A percentile compares a stretch with the other conserved stretches of the same genome.
These are phyloP conservation scores for Mycteria americana DNA, from an alignment of 2,797 vertebrate genomes.

Conservation along the genomic window DNA sequence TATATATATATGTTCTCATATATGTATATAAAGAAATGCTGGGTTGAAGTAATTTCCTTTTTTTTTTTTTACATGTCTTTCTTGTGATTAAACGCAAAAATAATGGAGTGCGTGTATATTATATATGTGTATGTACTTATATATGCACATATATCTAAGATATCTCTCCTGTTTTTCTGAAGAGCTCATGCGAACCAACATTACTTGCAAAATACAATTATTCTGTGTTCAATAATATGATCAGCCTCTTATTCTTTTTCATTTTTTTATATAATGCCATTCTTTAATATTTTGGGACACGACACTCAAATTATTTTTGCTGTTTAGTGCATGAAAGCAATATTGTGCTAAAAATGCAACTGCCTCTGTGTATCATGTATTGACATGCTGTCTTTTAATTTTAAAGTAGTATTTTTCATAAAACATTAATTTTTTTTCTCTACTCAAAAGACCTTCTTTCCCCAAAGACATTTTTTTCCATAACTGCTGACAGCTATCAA, in stretches of 20 bases:
- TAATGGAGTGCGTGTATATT: not conserved
- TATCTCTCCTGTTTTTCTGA: not conserved
- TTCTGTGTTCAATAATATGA: not conserved
- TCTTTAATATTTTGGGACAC: not conserved
- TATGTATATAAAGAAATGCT: not conserved
- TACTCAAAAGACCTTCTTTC: not conserved
- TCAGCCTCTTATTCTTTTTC: not conserved
- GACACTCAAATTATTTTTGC: not conserved
- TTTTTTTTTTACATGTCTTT: not conserved
- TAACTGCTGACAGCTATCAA: not conserved
- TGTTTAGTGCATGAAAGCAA: not conserved
- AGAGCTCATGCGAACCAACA: not conserved
- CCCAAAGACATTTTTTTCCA: not conserved
- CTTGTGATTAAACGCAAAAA: not conserved
- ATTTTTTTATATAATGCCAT: not conserved
- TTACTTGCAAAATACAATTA: not conserved
- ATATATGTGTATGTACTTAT: not conserved
- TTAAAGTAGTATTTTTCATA: not conserved
- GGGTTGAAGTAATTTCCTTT: fast-evolving
- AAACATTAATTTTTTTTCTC: not conserved
- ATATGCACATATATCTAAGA: not conserved
- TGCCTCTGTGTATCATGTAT: not conserved
- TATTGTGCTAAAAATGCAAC: not conserved
- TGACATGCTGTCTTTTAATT: not conserved
- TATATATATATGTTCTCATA: not conserved